Evolutionary conservation across 2,113 vertebrate species (phyloP), one percentile per base, ranked within the genome.

Genomic region (Hemibagrus wyckioides): DNA sequence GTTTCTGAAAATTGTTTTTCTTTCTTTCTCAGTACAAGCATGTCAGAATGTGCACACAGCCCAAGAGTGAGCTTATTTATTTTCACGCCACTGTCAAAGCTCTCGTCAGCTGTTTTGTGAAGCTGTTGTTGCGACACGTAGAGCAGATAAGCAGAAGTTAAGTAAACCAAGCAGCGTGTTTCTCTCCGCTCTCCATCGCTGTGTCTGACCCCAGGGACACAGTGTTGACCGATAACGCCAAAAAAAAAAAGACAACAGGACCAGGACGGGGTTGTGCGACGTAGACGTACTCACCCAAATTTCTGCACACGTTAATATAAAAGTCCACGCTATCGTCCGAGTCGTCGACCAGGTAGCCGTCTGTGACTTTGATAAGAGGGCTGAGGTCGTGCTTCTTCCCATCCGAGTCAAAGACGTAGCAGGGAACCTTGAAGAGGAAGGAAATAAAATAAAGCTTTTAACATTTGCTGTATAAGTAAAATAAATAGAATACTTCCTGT

Each of bases 281-380:
- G 44, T 48, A 48, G 44, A 48, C 9, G 7, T 21, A 56, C 95
- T 91, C 65, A 97, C 97, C 94, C 93, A 99, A 94, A 87, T 96
- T 97, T 89, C 98, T 95, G 91, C 98, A 99, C 88, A 99, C 89
- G 69, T 99, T 99, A 93, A 99, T 98, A 93, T 96, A 98, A 57
- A 99, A 94, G 76, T 97, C 95, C 0, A 92, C 87, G 82, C 89
- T 93, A 3, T 96, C 95, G 11, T 99, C 97, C 0, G 96, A 96
- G 87, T 98, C 97, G 13, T 99, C 97, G 84, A 99, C 98, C 93
- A 97, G 92, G 86, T 98, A 98, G 0, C 94, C 96, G 0, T 95
- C 96, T 0, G 91, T 94, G 33, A 93, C 83, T 93, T 95, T 96
- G 92, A 99, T 98, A 75, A 99, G 93, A 0, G 98, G 97, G 90